Evolutionary conservation across 2,888 invertebrate genomes (phyloP), one percentile per base, ranked within the genome.

Genomic region (Lithosia quadra): DNA sequence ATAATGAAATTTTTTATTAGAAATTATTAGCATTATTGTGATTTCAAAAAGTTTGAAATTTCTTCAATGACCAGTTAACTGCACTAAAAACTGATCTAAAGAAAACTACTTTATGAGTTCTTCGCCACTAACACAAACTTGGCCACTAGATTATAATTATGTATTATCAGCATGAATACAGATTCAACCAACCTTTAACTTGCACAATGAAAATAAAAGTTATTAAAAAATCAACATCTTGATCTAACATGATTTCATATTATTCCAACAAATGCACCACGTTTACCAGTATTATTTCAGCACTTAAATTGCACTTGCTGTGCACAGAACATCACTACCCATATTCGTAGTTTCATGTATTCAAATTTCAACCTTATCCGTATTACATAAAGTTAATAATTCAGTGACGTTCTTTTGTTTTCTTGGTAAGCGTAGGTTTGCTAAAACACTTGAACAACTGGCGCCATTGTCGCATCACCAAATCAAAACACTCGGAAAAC

Each of bases 371-470:
- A 77, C 83, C 77, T 70, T 84, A 74, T 11, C 0, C 0, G 0
- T 3, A 5, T 0, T 0, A 0, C 0, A n/a, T 71, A 81, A 76
- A 62, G 79, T 78, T 65, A 34, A 65, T 74, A 74, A 78, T 75
- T n/a, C 15, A 63, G 57, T 63, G 22, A 49, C 28, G 59, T 18
- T 22, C 24, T 53, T 68, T 65, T 78, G 75, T 78, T 73, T 77
- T 78, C 71, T 71, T 76, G 73, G 69, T 75, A 83, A 87, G 80
- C 82, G 68, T 73, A 72, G 74, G 89, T 89, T 89, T 90, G 87
- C 86, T 87, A 89, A 91, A 94, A 88, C 92, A 94, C 93, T 94
- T 89, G 85, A 81, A 87, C 93, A 93, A 87, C 90, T 91, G 92
- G 86, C 88, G 84, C 88, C 86, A 89, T 88, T 89, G 91, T 90